These are phyloP conservation scores for Diorhabda sublineata DNA, from an alignment of 1,140 invertebrate species.

Conservation along the genomic window DNA sequence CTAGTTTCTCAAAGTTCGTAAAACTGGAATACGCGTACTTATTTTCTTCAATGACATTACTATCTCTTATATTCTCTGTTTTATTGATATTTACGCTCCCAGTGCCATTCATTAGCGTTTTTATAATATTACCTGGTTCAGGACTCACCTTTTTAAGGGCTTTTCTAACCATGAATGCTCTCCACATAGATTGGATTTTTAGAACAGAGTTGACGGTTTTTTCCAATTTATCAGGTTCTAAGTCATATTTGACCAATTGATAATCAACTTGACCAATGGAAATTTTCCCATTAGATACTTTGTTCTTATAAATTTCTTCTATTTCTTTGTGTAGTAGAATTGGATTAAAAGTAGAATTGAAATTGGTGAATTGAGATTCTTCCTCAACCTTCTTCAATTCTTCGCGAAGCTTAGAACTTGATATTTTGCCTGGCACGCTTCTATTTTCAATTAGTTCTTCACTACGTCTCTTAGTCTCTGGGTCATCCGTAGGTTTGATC, in stretches of 20 bases:
- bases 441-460: too few species aligned
- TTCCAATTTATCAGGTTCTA: not conserved
- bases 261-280: not conserved
- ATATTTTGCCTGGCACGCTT: too few species aligned
- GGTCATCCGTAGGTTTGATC: too few species aligned
- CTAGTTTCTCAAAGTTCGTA: not conserved
- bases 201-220: constrained; percentile 19
- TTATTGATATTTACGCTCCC: too few species aligned
- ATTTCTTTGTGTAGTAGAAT: constrained; percentile 22
- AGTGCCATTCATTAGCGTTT: too few species aligned
- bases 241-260: not conserved
- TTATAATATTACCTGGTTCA: too few species aligned
- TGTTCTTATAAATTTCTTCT: constrained; percentile 4
- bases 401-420: not conserved
- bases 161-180: constrained; percentile 21
- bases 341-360: constrained; percentile 23
- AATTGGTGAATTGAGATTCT: constrained; percentile 16
- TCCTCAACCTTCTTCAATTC: constrained; percentile 16
- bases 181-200: constrained; percentile 33
- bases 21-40: too few species aligned
- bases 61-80: too few species aligned
- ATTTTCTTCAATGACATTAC: too few species aligned
- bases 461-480: too few species aligned
- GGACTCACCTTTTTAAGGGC: too few species aligned
- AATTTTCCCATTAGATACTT: not conserved